Conservation (phyloP, 1,140 invertebrate species). For the Hypothenemus hampei region DNA sequence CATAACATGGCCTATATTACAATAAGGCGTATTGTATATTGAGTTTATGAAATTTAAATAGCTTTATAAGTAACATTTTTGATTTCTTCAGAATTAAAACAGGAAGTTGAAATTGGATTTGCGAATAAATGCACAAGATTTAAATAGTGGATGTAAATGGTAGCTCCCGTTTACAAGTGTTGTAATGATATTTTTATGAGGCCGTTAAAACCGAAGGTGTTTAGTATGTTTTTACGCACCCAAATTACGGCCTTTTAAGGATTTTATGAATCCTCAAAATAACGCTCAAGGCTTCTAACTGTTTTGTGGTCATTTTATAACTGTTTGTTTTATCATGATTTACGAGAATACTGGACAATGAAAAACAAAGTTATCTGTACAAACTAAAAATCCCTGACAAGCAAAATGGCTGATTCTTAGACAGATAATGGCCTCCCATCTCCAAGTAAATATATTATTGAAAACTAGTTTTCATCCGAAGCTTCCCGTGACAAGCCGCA, state of each 20-base stretch:
- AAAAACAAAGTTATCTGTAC: neutral
- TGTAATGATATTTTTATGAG: constrained; percentile 14
- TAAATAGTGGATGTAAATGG: neutral
- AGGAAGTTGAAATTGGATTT: neutral
- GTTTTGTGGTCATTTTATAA: neutral
- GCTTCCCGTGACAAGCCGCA: constrained; percentile 4
- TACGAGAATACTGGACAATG: no score
- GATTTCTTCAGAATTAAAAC: no score
- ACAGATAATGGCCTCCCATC: constrained; percentile 14
- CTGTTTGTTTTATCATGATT: neutral
- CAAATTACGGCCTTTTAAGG: constrained; percentile 14
- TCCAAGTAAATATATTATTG: constrained; percentile 12
- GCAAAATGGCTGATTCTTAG: neutral
- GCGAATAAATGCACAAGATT: neutral
- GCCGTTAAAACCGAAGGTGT: constrained; percentile 17
- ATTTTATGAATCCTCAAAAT: constrained; percentile 11
- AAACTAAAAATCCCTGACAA: no score
- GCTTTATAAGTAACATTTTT: no score
- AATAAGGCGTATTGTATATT: neutral
- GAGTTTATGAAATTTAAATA: neutral
- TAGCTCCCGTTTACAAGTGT: constrained; percentile 6
- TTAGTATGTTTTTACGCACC: constrained; percentile 16
- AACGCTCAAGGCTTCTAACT: neutral
- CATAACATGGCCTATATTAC: neutral
- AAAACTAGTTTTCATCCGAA: constrained; percentile 26